Evolutionary conservation across 2,113 vertebrate genomes (phyloP).

Genomic region (Leiothrix lutea): DNA sequence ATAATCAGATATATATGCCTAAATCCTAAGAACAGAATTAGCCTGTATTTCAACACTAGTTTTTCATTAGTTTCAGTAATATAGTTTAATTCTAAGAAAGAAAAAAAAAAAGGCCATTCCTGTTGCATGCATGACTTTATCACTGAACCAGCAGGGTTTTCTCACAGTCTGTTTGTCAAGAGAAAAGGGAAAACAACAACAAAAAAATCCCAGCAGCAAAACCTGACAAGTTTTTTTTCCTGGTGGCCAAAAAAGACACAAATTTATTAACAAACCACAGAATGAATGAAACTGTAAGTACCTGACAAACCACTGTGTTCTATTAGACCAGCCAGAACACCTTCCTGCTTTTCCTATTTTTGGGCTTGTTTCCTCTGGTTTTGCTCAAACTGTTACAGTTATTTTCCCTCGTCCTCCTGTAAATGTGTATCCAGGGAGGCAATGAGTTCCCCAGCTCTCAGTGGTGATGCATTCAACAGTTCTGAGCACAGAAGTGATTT

Average conservation of each 20-base stretch:
- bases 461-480: background rate
- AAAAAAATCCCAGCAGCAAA: background rate
- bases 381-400: background rate
- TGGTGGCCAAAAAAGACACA: background rate
- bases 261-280: background rate
- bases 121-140: background rate
- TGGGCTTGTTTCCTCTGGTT: background rate
- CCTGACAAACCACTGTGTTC: background rate
- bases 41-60: background rate
- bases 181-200: background rate
- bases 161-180: background rate
- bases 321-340: background rate
- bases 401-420: background rate
- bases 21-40: background rate
- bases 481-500: background rate
- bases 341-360: background rate
- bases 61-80: background rate
- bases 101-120: background rate
- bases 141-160: background rate
- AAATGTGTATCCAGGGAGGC: background rate
- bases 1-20: background rate
- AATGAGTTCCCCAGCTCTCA: background rate
- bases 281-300: background rate
- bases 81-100: background rate
- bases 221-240: background rate